Base-by-base conservation (phyloP, 2,888 invertebrate species). In the Endomychus coccineus region DNA sequence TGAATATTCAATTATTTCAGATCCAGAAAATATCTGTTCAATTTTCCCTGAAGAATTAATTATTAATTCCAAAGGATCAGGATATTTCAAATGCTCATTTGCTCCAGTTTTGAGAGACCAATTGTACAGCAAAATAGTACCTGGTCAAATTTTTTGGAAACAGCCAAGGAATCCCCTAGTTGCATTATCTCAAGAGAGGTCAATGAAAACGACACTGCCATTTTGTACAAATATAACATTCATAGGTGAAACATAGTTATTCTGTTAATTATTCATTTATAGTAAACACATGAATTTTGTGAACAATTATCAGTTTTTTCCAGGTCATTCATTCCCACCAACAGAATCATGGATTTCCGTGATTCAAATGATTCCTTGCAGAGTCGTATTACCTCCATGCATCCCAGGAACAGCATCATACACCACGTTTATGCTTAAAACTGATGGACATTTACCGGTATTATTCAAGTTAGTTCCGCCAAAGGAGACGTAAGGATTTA, bases 391-490 rank as follows among this genome's bases (percentile, higher is more conserved):
- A 34, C 59, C 58, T 6, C 52, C 57, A 5, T 49, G 51, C 15
- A 30, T 56, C 11, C 58, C 59, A 1, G 46, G 47, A 5, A 13
- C 41, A 29, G 46, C 59, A 2, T 52, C 48, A 12, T 62, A 61
- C 34, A 53, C 62, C 9, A 69, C 66, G 3, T 67, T 70, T 30
- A 23, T 59, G 10, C 55, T 71, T 12, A 57, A 53, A 45, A 56
- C 58, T 32, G 51, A 49, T 11, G 65, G 67, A 12, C 59, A 62
- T 42, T 45, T 67, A 16, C 66, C 70, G 3, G 52, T 69, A 10
- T 59, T 64, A 46, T 71, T 63, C 45, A 58, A 57, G 44, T 64
- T 71, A 38, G 31, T 66, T 22, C 56, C 69, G 3, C 71, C 71
- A 1, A 44, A 50, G 12, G 52, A 51, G 19, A 62, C 55, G 62